These are phyloP conservation scores for Ceratitis capitata DNA, from an alignment of 1,140 invertebrate genomes.

Conservation along the genomic window DNA sequence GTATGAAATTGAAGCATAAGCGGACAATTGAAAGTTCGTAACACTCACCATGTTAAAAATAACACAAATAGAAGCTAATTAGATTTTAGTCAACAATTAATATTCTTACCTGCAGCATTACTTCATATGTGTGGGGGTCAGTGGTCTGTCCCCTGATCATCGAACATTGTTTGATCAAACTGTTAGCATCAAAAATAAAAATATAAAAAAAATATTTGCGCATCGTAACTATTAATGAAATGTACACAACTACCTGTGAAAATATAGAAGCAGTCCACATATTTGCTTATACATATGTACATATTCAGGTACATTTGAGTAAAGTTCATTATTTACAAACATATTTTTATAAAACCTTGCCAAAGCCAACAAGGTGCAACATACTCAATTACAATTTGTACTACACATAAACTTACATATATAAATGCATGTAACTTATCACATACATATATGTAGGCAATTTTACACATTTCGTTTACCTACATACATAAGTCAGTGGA, in stretches of 20 bases:
- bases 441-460: neutral
- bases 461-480: no score
- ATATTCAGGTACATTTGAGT: no score
- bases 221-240: slow-evolving; percentile 51
- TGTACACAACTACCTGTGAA: slow-evolving; percentile 12
- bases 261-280: neutral
- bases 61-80: no score
- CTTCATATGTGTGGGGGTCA: neutral
- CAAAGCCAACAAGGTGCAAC: neutral
- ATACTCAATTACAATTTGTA: neutral
- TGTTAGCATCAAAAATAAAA: slow-evolving; percentile 5
- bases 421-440: neutral
- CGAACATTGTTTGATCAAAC: neutral
- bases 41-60: no score
- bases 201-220: slow-evolving; percentile 38
- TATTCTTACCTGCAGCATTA: no score
- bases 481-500: no score
- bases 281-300: neutral
- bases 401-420: no score
- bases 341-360: no score
- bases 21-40: no score
- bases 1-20: no score
- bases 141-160: neutral
- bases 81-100: no score
- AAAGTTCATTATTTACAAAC: no score